Evolutionary conservation across 2,797 vertebrate species (phyloP).

Genomic region (Acanthis flammea): DNA sequence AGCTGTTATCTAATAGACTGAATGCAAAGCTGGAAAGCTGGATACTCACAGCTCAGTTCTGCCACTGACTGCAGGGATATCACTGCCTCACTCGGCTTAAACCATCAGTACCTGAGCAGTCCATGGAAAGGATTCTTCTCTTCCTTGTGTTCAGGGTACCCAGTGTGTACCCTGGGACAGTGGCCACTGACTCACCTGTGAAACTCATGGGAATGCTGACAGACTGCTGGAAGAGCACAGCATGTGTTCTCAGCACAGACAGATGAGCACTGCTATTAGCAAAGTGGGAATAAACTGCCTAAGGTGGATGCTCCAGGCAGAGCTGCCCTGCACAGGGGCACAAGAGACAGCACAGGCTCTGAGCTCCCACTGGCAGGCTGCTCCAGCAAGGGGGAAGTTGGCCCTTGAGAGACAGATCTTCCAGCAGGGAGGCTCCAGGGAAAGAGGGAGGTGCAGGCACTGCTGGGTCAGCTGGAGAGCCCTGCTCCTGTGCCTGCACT

Average conservation of each 20-base stretch:
- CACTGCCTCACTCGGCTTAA: not conserved
- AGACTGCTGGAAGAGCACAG: not conserved
- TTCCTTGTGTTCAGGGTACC: not conserved
- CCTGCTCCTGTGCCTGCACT: not conserved
- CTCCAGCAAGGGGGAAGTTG: not conserved
- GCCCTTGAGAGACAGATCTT: not conserved
- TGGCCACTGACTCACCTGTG: not conserved
- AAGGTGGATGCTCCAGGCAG: not conserved
- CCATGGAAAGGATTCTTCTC: not conserved
- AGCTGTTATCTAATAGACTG: slow-evolving; percentile 28
- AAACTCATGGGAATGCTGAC: not conserved
- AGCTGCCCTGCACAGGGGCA: not conserved
- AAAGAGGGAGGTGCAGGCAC: not conserved
- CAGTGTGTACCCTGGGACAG: not conserved
- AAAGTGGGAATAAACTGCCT: not conserved
- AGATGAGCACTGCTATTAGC: not conserved
- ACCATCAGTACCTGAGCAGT: not conserved
- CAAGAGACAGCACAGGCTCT: not conserved
- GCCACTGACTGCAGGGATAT: not conserved
- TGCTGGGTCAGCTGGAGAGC: not conserved
- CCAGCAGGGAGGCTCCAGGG: not conserved
- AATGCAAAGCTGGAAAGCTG: not conserved
- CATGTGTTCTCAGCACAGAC: not conserved
- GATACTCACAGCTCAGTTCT: not conserved
- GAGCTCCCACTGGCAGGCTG: not conserved